phyloP scores from a whole-genome alignment of 2,113 vertebrate genomes.

The Percopsis transmontana region DNA sequence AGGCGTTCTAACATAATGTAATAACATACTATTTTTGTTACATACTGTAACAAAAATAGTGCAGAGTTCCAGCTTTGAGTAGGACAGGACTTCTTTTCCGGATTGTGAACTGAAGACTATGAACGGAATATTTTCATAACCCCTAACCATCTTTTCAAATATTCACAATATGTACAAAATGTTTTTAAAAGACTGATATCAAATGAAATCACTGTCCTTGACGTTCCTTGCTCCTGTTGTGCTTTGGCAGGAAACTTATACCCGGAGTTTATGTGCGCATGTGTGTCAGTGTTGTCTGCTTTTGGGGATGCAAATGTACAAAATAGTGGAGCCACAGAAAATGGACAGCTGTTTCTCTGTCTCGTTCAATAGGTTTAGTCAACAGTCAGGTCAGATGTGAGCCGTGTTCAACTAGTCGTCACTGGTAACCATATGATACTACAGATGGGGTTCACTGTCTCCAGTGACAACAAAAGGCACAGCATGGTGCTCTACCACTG shows the following conservation, averaged over 20 bases:
- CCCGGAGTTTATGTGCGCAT: neutral
- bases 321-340: constrained; percentile 20
- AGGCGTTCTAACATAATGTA: no score
- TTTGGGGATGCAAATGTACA: constrained; percentile 24
- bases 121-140: neutral
- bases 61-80: no score
- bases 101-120: no score
- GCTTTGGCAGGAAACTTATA: constrained; percentile 41
- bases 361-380: no score
- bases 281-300: constrained; percentile 21
- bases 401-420: neutral
- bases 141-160: neutral
- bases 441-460: neutral
- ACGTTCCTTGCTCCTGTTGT: constrained; percentile 34
- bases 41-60: no score
- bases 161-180: neutral
- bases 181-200: neutral
- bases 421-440: neutral
- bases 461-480: neutral
- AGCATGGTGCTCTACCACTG: neutral
- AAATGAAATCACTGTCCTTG: neutral
- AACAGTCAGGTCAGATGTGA: neutral
- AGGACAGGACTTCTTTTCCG: no score
- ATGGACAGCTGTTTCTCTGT: constrained; percentile 66
- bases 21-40: no score